Percentiles rank a stretch among this genome's conserved stretches.
Conservation (phyloP, 2,888 invertebrate genomes). For the Disparrhopalites patrizii region DNA sequence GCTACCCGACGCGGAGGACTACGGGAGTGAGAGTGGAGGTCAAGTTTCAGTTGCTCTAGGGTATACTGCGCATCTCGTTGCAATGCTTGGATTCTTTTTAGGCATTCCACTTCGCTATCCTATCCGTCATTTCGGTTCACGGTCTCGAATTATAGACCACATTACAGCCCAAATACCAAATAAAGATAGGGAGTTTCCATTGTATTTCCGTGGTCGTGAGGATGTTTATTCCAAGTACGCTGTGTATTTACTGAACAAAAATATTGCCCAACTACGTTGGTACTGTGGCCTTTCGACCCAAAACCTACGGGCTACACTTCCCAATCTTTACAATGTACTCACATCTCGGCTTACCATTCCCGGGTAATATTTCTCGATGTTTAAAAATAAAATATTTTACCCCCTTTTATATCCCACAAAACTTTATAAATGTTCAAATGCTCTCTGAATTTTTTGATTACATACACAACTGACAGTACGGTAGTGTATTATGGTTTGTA, state of each 20-base stretch:
- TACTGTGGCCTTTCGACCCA: constrained; percentile 67
- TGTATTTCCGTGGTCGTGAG: constrained; percentile 61
- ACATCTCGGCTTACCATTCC: constrained; percentile 44
- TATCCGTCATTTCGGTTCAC: constrained; percentile 73
- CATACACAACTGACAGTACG: too few species aligned
- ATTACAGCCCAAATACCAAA: constrained; percentile 66
- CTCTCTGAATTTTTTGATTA: background rate
- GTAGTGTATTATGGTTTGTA: too few species aligned
- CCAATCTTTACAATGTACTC: constrained; percentile 66
- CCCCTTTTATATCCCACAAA: too few species aligned
- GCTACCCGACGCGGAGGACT: constrained; percentile 66
- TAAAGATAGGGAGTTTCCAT: constrained; percentile 59
- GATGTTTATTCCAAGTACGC: constrained; percentile 79
- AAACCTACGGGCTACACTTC: constrained; percentile 71
- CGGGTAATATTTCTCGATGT: too few species aligned
- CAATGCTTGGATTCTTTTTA: constrained; percentile 75
- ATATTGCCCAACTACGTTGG: constrained; percentile 84
- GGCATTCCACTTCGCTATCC: constrained; percentile 82
- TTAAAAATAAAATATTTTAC: too few species aligned
- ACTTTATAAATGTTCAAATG: too few species aligned
- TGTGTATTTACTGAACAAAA: constrained; percentile 87
- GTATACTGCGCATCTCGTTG: constrained; percentile 75
- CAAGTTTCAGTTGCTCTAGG: constrained; percentile 82
- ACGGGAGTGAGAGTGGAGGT: constrained; percentile 62
- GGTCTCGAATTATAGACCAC: constrained; percentile 74